Conservation (phyloP, 2,888 invertebrate genomes). For the Macaria liturata region DNA sequence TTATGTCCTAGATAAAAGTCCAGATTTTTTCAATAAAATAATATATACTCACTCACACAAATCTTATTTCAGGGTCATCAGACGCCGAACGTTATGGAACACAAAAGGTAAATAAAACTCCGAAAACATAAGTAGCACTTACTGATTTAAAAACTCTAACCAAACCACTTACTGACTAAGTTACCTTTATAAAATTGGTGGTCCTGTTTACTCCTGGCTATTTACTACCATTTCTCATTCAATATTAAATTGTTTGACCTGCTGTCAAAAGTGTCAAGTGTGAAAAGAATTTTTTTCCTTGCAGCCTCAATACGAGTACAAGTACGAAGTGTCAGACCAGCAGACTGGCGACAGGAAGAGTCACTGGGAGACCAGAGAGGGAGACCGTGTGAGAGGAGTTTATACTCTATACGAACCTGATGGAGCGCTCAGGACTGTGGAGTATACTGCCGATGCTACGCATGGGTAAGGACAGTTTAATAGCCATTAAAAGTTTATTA, state of each 20-base stretch:
- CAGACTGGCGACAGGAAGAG: slow-evolving; percentile 80
- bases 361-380: slow-evolving; percentile 78
- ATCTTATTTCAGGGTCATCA: slow-evolving; percentile 38
- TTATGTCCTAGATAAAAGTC: no score
- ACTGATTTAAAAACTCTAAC: no score
- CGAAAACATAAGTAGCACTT: no score
- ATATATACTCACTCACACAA: not conserved
- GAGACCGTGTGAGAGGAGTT: slow-evolving; percentile 74
- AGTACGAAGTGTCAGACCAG: slow-evolving; percentile 79
- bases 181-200: no score
- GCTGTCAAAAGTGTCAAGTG: no score
- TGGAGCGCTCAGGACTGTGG: slow-evolving; percentile 75
- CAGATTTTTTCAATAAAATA: no score
- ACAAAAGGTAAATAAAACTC: slow-evolving; percentile 34
- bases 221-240: no score
- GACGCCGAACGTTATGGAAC: slow-evolving; percentile 39
- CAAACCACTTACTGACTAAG: no score
- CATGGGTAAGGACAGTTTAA: slow-evolving; percentile 56
- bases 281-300: no score
- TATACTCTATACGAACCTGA: slow-evolving; percentile 78
- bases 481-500: no score
- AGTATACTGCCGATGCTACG: slow-evolving; percentile 75
- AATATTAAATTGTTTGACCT: no score
- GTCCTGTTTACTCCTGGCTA: no score
- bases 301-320: slow-evolving; percentile 78